Base-by-base conservation (phyloP, 2,888 invertebrate species). In the Rhagophthalmus giganteus region DNA sequence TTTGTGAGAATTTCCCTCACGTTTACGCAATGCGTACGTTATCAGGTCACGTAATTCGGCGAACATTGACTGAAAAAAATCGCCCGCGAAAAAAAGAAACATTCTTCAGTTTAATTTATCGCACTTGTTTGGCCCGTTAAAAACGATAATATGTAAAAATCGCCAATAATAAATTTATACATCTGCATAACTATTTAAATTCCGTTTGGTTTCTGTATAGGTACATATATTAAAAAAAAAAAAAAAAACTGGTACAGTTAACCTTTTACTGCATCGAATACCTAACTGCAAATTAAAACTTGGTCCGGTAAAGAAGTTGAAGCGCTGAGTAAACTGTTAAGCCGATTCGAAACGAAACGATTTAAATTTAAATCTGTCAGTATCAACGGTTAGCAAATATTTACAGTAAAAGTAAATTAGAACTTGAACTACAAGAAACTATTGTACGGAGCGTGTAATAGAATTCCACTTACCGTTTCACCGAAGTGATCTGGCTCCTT, bases 401-500 rank as follows among this genome's bases (percentile, higher is more conserved):
- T 48, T 41, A 30, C 34, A 14, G 11, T 24, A 31, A 20, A 30
- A 31, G 8, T 35, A 28, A 48, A 48, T 41, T 48, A 48, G 30
- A 41, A 15, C 24, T 34, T 26, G 30, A 32, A 25, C 34, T 7
- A 33, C 34, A 35, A 30, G 31, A 31, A 42, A 42, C n/a, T n/a
- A n/a, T n/a, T n/a, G n/a, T n/a, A n/a, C n/a, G n/a, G n/a, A n/a
- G n/a, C 9, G 20, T 35, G 10, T 35, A 16, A 16, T 10, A 35
- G 13, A 25, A 24, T 12, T 25, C 10, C 16, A 81, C 86, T 79
- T 79, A 87, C 87, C 86, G 85, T 82, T 83, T 87, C 87, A 81
- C 85, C 85, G 78, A 86, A 84, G 79, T 85, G 84, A 81, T 86
- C 87, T 79, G 87, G 87, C 82, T 87, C 87, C 87, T 87, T 87